A percentile compares a stretch with the other conserved stretches of the same genome.
These are phyloP conservation scores for Priapulus caudatus DNA, from an alignment of 2,888 invertebrate genomes.

Conservation along the genomic window DNA sequence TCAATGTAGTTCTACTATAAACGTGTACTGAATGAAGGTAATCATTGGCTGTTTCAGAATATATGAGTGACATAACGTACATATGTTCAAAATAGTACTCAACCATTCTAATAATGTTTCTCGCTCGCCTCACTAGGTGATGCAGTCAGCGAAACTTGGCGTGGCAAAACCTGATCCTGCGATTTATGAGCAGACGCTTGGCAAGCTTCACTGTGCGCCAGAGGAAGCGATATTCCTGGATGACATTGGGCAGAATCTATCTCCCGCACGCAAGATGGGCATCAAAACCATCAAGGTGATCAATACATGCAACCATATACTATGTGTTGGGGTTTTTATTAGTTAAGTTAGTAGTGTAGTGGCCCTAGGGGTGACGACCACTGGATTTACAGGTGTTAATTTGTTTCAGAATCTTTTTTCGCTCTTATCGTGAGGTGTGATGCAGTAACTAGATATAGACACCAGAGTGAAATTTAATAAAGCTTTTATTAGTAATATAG, in stretches of 20 bases:
- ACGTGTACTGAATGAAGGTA: too few relatives aligned
- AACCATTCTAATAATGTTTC: too few relatives aligned
- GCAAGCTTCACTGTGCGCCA: constrained; percentile 27
- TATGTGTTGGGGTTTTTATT: neutral
- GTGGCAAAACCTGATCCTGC: constrained; percentile 38
- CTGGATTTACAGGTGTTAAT: constrained; percentile 21
- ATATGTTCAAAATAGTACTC: too few relatives aligned
- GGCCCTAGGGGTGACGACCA: neutral
- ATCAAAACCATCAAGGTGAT: constrained; percentile 38
- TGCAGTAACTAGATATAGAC: too few relatives aligned
- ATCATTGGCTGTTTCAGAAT: too few relatives aligned
- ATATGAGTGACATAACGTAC: too few relatives aligned
- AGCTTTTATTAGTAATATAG: too few relatives aligned
- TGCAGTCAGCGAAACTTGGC: constrained; percentile 39
- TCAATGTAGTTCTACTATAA: too few relatives aligned
- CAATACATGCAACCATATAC: neutral
- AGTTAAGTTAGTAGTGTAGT: neutral
- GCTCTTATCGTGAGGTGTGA: too few relatives aligned
- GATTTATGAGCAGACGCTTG: constrained; percentile 34
- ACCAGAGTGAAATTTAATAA: too few relatives aligned
- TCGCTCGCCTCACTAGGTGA: constrained; percentile 28
- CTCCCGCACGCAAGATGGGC: constrained; percentile 36
- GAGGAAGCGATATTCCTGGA: constrained; percentile 38
- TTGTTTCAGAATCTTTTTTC: constrained; percentile 5
- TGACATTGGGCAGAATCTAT: constrained; percentile 39